These are phyloP conservation scores for Sesia bembeciformis DNA, from an alignment of 2,888 invertebrate genomes.

Conservation along the genomic window DNA sequence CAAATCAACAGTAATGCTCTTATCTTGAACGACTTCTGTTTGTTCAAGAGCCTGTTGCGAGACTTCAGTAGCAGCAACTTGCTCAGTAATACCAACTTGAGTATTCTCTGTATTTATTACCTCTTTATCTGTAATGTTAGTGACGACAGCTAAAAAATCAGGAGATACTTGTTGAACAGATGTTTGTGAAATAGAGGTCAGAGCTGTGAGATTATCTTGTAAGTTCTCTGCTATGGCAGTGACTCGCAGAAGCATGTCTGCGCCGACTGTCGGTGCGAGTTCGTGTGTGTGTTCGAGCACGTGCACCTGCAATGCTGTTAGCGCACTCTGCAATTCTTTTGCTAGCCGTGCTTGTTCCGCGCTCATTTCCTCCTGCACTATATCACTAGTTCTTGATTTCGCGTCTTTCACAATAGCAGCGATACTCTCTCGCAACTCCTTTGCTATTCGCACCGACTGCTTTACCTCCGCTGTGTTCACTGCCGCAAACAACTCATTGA, in stretches of 20 bases:
- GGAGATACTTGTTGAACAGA: neutral
- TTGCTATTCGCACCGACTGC: constrained; percentile 15
- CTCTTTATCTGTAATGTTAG: too few relatives aligned
- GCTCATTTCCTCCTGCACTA: neutral
- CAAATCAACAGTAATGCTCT: too few relatives aligned
- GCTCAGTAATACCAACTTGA: too few relatives aligned
- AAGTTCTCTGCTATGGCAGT: neutral
- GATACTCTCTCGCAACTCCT: constrained; percentile 14
- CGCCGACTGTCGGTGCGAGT: neutral
- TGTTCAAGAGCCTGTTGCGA: too few relatives aligned
- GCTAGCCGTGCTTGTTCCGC: neutral
- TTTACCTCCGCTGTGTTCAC: constrained; percentile 19
- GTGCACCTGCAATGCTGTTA: neutral
- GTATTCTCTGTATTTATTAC: too few relatives aligned
- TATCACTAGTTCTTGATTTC: neutral
- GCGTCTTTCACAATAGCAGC: constrained; percentile 5
- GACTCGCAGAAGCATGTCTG: neutral
- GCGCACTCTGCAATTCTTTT: neutral
- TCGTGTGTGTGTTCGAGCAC: neutral
- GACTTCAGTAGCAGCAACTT: too few relatives aligned
- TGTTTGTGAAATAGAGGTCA: neutral
- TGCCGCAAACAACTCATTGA: constrained; percentile 14
- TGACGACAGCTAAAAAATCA: neutral
- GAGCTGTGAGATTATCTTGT: neutral
- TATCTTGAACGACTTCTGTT: too few relatives aligned